Conservation (phyloP, 2,797 vertebrate genomes). For the Gastrophryne carolinensis region DNA sequence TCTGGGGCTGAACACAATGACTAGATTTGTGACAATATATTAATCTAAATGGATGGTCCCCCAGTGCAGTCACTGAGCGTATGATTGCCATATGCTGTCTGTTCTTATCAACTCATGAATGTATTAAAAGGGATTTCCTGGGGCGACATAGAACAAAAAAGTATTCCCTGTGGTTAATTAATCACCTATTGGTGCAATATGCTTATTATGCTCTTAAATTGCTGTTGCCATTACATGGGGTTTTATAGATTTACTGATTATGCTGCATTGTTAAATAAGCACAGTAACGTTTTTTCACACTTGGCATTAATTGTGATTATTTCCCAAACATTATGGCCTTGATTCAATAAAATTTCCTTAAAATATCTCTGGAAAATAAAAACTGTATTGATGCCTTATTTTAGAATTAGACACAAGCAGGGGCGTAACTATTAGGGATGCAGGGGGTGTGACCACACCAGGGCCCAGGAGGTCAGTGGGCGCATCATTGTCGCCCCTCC, state of each 20-base stretch:
- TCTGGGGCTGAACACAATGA: constrained; percentile 58
- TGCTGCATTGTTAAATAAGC: not conserved
- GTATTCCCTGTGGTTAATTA: constrained; percentile 22
- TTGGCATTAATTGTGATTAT: not conserved
- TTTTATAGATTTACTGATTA: not conserved
- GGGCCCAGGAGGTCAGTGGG: too few species aligned
- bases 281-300: not conserved
- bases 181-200: constrained; percentile 2
- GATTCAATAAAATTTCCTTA: too few species aligned
- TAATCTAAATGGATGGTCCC: constrained; percentile 56
- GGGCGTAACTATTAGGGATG: too few species aligned
- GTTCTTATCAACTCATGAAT: constrained; percentile 25
- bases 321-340: too few species aligned
- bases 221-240: constrained; percentile 1
- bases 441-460: too few species aligned
- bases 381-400: too few species aligned
- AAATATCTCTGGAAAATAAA: too few species aligned
- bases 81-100: constrained; percentile 48
- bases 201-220: constrained; percentile 18
- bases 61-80: constrained; percentile 47
- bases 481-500: too few species aligned
- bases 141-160: constrained; percentile 12
- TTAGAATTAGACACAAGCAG: too few species aligned
- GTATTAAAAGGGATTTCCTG: constrained; percentile 36
- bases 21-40: constrained; percentile 63